phyloP scores from a whole-genome alignment of 2,113 vertebrate species.

The Proterorhinus semilunaris region DNA sequence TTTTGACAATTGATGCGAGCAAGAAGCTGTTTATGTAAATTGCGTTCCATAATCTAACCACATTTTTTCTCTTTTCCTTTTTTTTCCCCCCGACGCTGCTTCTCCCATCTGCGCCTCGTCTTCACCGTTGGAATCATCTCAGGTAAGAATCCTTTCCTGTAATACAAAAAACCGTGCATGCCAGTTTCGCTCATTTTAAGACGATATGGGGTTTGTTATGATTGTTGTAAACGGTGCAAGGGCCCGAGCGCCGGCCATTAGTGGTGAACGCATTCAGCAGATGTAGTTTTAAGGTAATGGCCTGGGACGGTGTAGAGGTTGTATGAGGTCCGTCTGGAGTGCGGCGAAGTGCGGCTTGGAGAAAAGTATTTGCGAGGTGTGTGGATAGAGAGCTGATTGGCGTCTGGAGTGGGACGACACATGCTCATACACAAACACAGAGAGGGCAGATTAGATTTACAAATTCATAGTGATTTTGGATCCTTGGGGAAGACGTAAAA shows the following conservation, averaged over 20 bases:
- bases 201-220: background rate
- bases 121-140: conserved; percentile 41
- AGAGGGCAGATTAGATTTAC: too few relatives aligned
- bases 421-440: too few relatives aligned
- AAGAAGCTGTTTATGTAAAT: conserved; percentile 16
- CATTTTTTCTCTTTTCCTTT: conserved; percentile 27
- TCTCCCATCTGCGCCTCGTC: background rate
- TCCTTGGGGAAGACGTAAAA: too few relatives aligned
- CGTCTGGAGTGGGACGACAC: too few relatives aligned
- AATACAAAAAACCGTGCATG: conserved; percentile 8
- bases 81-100: conserved; percentile 14
- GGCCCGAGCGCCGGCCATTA: background rate
- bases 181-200: background rate
- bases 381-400: too few relatives aligned
- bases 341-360: too few relatives aligned
- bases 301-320: background rate
- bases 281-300: background rate
- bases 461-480: too few relatives aligned
- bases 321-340: background rate
- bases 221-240: conserved; percentile 5
- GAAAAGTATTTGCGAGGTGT: too few relatives aligned
- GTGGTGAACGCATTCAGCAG: background rate
- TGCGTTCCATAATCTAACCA: conserved; percentile 53
- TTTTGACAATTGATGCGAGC: too few relatives aligned
- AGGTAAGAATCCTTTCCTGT: conserved; percentile 59